Conservation (phyloP, 35 echinoderm and acorn worm species). For the Heliocidaris erythrogramma region DNA sequence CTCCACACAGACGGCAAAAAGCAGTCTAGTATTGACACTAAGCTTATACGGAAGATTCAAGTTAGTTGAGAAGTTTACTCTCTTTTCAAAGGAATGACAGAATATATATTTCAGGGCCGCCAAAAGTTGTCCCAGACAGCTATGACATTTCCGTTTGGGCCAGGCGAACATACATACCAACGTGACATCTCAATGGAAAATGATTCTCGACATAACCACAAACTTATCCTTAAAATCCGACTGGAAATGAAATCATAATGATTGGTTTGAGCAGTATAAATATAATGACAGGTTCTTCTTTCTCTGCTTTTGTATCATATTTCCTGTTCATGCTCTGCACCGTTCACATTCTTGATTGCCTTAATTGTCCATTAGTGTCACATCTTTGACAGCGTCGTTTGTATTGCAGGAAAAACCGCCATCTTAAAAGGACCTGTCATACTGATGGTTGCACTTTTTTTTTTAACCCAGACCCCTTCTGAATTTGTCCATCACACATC, state of each 20-base stretch:
- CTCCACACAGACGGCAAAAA: not conserved
- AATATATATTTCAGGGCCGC: not conserved
- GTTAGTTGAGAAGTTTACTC: not conserved
- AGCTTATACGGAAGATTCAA: not conserved
- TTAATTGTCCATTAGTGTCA: not conserved
- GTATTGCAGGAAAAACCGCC: not conserved
- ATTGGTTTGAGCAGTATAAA: not conserved
- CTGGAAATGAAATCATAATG: not conserved
- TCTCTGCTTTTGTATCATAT: not conserved
- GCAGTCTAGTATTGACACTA: not conserved
- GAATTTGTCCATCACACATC: no score
- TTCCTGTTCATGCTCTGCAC: not conserved
- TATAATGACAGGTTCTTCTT: not conserved
- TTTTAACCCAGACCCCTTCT: no score
- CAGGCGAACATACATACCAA: not conserved
- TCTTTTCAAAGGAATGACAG: not conserved
- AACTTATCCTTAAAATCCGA: not conserved
- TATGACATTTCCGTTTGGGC: not conserved
- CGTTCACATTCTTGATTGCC: not conserved
- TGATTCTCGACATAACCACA: not conserved
- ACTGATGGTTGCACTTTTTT: no score
- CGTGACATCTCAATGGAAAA: constrained; percentile 3
- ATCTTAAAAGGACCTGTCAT: no score
- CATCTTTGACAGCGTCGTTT: not conserved
- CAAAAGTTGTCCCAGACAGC: not conserved